Conservation (phyloP, 2,888 invertebrate genomes). For the Ecliptopera silaceata region DNA sequence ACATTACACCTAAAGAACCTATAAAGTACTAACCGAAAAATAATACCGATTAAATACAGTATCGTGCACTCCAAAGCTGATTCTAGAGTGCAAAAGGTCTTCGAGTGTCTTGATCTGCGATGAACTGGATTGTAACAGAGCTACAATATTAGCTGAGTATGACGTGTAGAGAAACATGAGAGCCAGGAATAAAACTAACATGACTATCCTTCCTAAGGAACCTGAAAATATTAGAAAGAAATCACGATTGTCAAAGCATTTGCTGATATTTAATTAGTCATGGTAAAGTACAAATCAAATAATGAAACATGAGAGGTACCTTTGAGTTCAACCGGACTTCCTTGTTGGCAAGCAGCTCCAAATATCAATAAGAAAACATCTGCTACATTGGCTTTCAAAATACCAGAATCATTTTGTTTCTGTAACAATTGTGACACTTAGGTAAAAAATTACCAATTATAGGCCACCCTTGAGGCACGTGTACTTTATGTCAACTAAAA, state of each 20-base stretch:
- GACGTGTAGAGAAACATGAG: constrained; percentile 89
- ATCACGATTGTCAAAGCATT: too few species aligned
- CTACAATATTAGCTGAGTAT: constrained; percentile 90
- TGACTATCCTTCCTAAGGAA: constrained; percentile 82
- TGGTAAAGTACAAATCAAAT: not conserved
- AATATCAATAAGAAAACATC: constrained; percentile 82
- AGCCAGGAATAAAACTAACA: constrained; percentile 84
- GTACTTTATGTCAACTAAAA: too few species aligned
- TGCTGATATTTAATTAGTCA: too few species aligned
- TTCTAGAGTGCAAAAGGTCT: constrained; percentile 85
- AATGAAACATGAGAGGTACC: constrained; percentile 43
- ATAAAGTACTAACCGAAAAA: constrained; percentile 77
- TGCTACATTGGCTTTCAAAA: constrained; percentile 65
- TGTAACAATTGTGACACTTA: constrained; percentile 37
- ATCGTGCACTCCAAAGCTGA: constrained; percentile 87
- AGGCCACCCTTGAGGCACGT: too few species aligned
- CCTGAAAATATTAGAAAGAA: constrained; percentile 70
- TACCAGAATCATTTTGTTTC: constrained; percentile 54
- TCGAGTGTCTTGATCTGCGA: constrained; percentile 85
- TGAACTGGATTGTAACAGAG: constrained; percentile 88
- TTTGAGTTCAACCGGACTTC: constrained; percentile 75
- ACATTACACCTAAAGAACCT: not conserved
- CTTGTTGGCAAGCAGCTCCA: constrained; percentile 86
- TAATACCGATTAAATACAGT: constrained; percentile 87
- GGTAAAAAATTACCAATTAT: too few species aligned